These are phyloP conservation scores for Bryconaethiops microstoma DNA, from an alignment of 2,797 vertebrate genomes.

Conservation along the genomic window DNA sequence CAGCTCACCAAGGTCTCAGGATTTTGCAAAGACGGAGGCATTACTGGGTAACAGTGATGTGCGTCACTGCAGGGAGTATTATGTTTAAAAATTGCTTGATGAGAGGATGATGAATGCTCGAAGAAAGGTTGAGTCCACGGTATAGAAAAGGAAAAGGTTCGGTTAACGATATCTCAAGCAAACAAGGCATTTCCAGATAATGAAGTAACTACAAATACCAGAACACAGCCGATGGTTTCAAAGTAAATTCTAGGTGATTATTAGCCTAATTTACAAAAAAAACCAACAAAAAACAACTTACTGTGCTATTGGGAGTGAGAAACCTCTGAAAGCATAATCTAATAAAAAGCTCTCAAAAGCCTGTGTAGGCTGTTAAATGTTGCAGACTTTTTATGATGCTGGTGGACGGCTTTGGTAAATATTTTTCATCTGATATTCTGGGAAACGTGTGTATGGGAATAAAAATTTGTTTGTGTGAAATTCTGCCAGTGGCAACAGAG, in stretches of 20 bases:
- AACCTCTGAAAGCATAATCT: conserved; percentile 29
- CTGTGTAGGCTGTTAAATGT: conserved; percentile 35
- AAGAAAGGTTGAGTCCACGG: too few relatives aligned
- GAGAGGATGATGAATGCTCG: too few relatives aligned
- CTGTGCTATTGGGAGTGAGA: conserved; percentile 10
- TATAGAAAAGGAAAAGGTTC: too few relatives aligned
- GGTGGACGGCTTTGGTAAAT: conserved; percentile 42
- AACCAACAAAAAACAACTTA: too few relatives aligned
- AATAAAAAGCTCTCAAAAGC: conserved; percentile 39
- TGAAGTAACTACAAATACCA: conserved; percentile 10
- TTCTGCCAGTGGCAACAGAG: conserved; percentile 42
- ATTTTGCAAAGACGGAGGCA: not conserved
- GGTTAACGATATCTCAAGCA: too few relatives aligned
- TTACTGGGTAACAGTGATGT: not conserved
- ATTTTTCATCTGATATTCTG: conserved; percentile 50
- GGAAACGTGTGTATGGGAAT: conserved; percentile 33
- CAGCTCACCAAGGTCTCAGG: not conserved
- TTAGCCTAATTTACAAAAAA: not conserved
- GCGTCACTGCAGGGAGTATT: too few relatives aligned
- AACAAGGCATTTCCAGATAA: too few relatives aligned
- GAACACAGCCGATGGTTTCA: conserved; percentile 2
- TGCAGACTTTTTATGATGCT: conserved; percentile 45
- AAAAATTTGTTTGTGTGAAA: conserved; percentile 43
- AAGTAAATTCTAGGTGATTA: conserved; percentile 35
- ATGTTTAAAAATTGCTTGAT: too few relatives aligned